Base-by-base conservation (phyloP, 2,113 vertebrate species). In the Xenopus laevis region DNA sequence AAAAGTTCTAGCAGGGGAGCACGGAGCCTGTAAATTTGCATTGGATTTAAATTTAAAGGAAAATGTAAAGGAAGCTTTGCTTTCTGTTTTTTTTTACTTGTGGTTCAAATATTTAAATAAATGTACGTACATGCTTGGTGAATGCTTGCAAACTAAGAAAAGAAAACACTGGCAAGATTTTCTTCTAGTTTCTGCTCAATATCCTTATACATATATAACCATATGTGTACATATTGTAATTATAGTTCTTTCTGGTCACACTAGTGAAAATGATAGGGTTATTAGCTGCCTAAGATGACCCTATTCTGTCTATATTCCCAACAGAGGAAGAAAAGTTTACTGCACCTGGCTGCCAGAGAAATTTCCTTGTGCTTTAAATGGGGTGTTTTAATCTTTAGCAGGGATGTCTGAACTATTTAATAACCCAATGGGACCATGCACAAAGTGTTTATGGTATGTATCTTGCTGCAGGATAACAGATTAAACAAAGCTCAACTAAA, bases 251-350 rank as follows among this genome's bases (percentile, higher is more conserved):
- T 65, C 9, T 65, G 20, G 33, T 65, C 63, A 45, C 17, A 17
- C 27, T 40, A 27, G 61, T 64, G 61, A 64, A 64, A 64, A 58
- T 40, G 40, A 20, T 21, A 65, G 44, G 63, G 40, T 65, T 65
- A 65, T 65, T 65, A 40, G 63, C n/a, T 65, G 63, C 63, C 33
- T 46, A 10, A 10, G 63, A 65, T 46, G 63, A 65, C 63, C 63
- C 63, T 65, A 46, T 65, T 65, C 40, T 65, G 63, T 65, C 63
- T 65, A 18, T 45, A 65, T 40, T 65, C 63, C 63, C 63, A 46
- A 17, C n/a, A 46, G 63, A 46, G n/a, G 13, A 65, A 65, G 63
- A 65, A 65, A 65, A 44, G 20, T 65, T 16, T 65, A 13, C 15
- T 46, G 63, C 63, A 65, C 63, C 63, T 65, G 63, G 63, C 63